Evolutionary conservation across 2,888 invertebrate genomes (phyloP), one percentile per base, ranked within the genome.

Genomic region (Acanthosepion pharaonis): DNA sequence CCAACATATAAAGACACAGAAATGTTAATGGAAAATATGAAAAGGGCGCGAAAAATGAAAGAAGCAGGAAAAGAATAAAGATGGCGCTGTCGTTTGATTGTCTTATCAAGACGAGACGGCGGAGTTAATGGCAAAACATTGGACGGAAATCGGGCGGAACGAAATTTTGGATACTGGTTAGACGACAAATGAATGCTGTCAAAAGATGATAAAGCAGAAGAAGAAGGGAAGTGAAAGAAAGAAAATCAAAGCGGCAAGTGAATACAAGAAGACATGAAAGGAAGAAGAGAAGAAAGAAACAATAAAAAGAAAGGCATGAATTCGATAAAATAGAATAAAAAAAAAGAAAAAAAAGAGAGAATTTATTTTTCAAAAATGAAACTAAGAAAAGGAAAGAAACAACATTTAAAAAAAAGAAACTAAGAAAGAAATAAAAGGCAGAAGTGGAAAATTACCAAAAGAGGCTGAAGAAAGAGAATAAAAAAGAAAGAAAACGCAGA

Each of bases 11-110:
- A 78, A 33, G 78, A n/a, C n/a, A 78, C 78, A n/a, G 78, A 78
- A 78, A 78, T 78, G n/a, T 78, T 78, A 78, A 78, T 78, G 78
- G 78, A 78, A 78, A 78, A 78, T 78, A 78, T 78, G 78, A 78
- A 78, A 78, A 78, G n/a, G n/a, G n/a, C n/a, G 78, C 78, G 78
- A 78, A n/a, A 64, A 78, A 78, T 78, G 78, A 78, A 78, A 78
- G 78, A 78, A 78, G n/a, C n/a, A n/a, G n/a, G n/a, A 78, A 64
- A 78, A 78, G 78, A n/a, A 78, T 78, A 78, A 78, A 78, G 78
- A 78, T 78, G 78, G 78, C 78, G 78, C 3, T 11, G n/a, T 33
- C 78, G n/a, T 78, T 78, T 78, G 78, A 78, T 78, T 78, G 78
- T 78, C n/a, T 78, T 78, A 78, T 78, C 78, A 78, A 78, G 78